Conservation (phyloP, 2,113 vertebrate genomes). For the Pollimyrus isidori region DNA sequence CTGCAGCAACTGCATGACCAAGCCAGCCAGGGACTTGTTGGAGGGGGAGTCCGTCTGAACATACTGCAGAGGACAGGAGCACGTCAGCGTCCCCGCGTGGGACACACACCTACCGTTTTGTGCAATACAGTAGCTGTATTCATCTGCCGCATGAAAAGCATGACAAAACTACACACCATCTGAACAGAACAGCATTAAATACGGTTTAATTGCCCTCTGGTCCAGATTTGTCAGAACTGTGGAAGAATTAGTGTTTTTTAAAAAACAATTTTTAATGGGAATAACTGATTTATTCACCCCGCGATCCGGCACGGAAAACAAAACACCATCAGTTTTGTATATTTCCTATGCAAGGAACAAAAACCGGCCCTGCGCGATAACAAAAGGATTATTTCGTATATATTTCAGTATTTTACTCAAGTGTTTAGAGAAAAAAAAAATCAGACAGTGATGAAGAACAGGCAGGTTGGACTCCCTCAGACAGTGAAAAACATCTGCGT, state of each 20-base stretch:
- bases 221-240: not conserved
- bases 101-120: not conserved
- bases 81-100: not conserved
- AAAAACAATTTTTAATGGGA: not conserved
- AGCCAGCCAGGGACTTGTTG: slow-evolving; percentile 81
- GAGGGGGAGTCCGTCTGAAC: slow-evolving; percentile 94
- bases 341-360: not conserved
- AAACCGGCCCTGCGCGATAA: not conserved
- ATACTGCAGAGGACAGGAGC: slow-evolving; percentile 60
- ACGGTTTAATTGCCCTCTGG: not conserved
- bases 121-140: not conserved
- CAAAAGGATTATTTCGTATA: not conserved
- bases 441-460: not conserved
- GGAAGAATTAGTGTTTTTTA: not conserved
- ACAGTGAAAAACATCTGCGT: not conserved
- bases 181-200: not conserved
- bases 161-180: not conserved
- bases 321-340: not conserved
- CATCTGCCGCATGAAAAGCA: not conserved
- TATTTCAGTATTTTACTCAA: too few species aligned
- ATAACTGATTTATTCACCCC: not conserved
- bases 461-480: not conserved
- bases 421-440: not conserved
- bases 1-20: slow-evolving; percentile 92
- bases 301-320: not conserved